Percentiles rank a stretch among this genome's conserved stretches.
phyloP scores from a whole-genome alignment of 1,140 invertebrate species.

The Pseudomyrmex gracilis region DNA sequence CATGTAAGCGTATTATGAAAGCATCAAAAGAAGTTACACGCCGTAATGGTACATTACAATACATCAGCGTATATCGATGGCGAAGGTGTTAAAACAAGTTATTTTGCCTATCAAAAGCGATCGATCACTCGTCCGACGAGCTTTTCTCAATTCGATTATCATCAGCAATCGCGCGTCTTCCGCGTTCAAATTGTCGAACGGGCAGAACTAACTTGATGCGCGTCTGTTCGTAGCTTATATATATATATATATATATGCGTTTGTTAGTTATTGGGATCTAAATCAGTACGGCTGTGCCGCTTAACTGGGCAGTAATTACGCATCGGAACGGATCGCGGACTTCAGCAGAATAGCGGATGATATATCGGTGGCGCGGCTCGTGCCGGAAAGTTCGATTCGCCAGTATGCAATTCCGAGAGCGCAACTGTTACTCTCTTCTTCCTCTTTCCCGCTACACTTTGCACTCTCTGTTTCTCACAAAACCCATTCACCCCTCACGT shows the following conservation, averaged over 20 bases:
- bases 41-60: not conserved
- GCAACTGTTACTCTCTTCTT: slow-evolving; percentile 17
- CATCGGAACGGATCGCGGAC: slow-evolving; percentile 65
- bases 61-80: not conserved
- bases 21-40: not conserved
- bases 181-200: slow-evolving; percentile 8
- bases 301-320: slow-evolving; percentile 72
- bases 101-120: slow-evolving; percentile 4
- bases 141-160: slow-evolving; percentile 16
- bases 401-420: slow-evolving; percentile 58
- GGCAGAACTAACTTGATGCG: slow-evolving; percentile 48
- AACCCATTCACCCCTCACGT: slow-evolving; percentile 35
- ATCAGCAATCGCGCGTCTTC: not conserved
- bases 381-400: slow-evolving; percentile 63
- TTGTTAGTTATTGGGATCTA: slow-evolving; percentile 64
- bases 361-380: slow-evolving; percentile 53
- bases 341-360: slow-evolving; percentile 61
- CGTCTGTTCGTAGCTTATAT: slow-evolving; percentile 1
- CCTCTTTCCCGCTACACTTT: slow-evolving; percentile 29
- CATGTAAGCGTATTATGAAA: not conserved
- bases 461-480: slow-evolving; percentile 39
- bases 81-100: slow-evolving; percentile 1
- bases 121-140: slow-evolving; percentile 33
- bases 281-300: slow-evolving; percentile 62
- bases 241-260: too few relatives aligned